phyloP scores from a whole-genome alignment of 2,113 vertebrate genomes.

The Odocoileus hemionus region DNA sequence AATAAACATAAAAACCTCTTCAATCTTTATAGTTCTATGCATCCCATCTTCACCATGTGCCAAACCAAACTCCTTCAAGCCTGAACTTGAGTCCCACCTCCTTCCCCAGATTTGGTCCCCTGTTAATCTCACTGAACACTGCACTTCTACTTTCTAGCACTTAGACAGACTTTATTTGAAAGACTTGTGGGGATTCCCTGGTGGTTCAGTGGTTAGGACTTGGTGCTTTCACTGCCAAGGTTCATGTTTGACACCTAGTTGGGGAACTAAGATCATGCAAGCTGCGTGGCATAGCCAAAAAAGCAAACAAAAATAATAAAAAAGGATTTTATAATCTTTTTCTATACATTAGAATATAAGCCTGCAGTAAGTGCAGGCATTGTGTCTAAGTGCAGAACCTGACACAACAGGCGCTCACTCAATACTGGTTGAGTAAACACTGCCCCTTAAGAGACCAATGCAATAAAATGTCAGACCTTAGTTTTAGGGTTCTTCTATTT shows the following conservation, averaged over 20 bases:
- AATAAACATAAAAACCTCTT: conserved; percentile 12
- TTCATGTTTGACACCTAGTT: neutral
- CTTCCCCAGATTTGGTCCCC: neutral
- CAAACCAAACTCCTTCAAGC: neutral
- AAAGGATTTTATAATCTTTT: neutral
- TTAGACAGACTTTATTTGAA: neutral
- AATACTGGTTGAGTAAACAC: neutral
- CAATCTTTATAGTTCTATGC: neutral
- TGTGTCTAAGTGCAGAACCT: neutral
- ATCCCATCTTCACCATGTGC: neutral
- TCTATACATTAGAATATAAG: conserved; percentile 8
- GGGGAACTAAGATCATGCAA: neutral
- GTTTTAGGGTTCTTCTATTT: neutral
- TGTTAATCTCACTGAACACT: neutral
- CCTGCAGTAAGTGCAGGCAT: neutral
- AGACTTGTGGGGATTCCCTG: neutral
- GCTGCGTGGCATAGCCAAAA: neutral
- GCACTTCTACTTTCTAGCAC: neutral
- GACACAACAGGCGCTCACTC: neutral
- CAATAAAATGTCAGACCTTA: neutral
- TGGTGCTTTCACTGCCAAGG: neutral
- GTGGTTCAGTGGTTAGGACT: neutral
- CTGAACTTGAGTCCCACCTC: neutral
- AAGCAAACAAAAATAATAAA: neutral
- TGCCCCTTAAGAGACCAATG: neutral